Evolutionary conservation across 2,888 invertebrate genomes (phyloP).

Genomic region (Zaprionus bogoriensis): DNA sequence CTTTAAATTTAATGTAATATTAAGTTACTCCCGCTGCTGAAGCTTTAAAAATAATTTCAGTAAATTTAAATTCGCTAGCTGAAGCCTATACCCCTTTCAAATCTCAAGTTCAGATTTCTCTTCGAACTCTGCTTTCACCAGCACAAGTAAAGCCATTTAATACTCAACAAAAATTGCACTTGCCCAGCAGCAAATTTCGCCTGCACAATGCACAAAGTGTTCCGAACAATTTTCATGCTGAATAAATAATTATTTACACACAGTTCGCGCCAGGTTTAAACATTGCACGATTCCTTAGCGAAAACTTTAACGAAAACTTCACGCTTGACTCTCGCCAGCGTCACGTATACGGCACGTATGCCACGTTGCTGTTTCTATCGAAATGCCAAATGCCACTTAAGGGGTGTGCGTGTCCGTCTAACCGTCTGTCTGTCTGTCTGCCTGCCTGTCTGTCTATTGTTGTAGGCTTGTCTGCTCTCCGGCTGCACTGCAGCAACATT

Average conservation of each 20-base stretch:
- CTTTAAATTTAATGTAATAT: too few relatives aligned
- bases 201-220: too few relatives aligned
- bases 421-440: not conserved
- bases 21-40: too few relatives aligned
- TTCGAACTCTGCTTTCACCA: too few relatives aligned
- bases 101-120: too few relatives aligned
- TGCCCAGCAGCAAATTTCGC: too few relatives aligned
- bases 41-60: too few relatives aligned
- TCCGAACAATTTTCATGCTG: not conserved
- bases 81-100: too few relatives aligned
- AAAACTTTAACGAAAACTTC: constrained; percentile 5
- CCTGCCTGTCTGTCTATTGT: constrained; percentile 18
- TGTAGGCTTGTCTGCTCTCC: constrained; percentile 29
- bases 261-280: not conserved
- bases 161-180: too few relatives aligned
- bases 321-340: constrained; percentile 19
- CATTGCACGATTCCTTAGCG: not conserved
- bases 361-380: constrained; percentile 10
- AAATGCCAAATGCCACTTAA: constrained; percentile 19
- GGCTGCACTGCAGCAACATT: constrained; percentile 67
- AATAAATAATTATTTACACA: not conserved
- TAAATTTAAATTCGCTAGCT: too few relatives aligned
- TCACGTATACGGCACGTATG: constrained; percentile 52
- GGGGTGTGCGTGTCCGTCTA: constrained; percentile 8
- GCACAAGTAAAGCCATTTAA: too few relatives aligned